Base-by-base conservation (phyloP, 2,797 vertebrate genomes). In the Morelia viridis region DNA sequence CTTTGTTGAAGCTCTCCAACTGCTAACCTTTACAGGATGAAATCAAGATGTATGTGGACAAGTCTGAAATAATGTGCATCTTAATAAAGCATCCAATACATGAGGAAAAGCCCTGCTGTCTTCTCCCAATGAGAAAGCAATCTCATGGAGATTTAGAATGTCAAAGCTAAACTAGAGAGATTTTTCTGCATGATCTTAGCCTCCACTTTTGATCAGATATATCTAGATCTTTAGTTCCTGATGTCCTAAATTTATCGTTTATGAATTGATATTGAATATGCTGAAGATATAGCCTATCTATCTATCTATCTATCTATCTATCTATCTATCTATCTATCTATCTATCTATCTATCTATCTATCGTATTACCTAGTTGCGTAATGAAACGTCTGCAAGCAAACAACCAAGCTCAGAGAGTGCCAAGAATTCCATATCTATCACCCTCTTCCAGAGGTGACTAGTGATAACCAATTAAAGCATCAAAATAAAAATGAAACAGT, bases 21-120 rank as follows among this genome's bases (percentile, higher is more conserved):
- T 80, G 85, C 94, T 96, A 96, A 96, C 94, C 90, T 93, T 96
- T 96, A 94, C 93, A 93, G 58, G 92, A 92, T 92, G 93, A 89
- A 95, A 89, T 56, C 53, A 92, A 94, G 89, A 90, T 65, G 0
- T 93, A 85, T 64, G 84, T 90, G 91, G 19, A 94, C 86, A 90
- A 28, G 53, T 87, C 57, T 65, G 71, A 95, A 95, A 91, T 31
- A 87, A 24, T 76, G 92, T 87, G 65, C 31, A 94, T 80, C 1
- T n/a, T 24, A 24, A 86, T 76, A 68, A 92, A 95, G 19, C 0
- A 93, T 80, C 31, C 31, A 28, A 31, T 85, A 22, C 61, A 46
- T 50, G 60, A n/a, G 58, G 84, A 28, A 26, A 58, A 60, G 53
- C 15, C 4, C 31, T 46, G 35, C 13, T 31, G 17, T n/a, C 28